Evolutionary conservation across 2,797 vertebrate species (phyloP), one percentile per base, ranked within the genome.

Genomic region (Parauchenoglanis ngamensis): DNA sequence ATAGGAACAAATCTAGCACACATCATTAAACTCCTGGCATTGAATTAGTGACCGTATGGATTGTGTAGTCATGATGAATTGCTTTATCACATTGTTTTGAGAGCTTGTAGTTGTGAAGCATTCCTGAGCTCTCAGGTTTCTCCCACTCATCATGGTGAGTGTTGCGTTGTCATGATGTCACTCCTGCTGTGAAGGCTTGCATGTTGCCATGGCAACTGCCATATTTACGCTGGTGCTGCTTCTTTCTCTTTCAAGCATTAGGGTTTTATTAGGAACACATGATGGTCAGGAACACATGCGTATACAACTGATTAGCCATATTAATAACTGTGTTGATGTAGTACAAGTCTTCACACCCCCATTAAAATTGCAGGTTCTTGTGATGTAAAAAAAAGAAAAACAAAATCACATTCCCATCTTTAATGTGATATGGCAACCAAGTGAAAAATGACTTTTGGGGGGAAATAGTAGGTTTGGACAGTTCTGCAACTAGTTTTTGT

Each of bases 141-240:
- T 49, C 79, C 40, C 25, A 46, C 61, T 82, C 59, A 65, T 82
- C 77, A 40, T 79, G 54, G 21, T 40, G 40, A 40, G 40, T 40
- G 40, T 40, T 40, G 28, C 35, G 59, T 49, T 49, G 23, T 65
- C 79, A 5, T 81, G 79, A 57, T 10, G 57, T 81, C 78, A 80
- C 35, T 80, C 35, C 57, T 81, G 78, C 78, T 28, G 40, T n/a
- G 40, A 81, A 81, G 25, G 23, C 59, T 65, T 81, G 57, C 17
- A 40, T 49, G 79, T 82, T 82, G 79, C 79, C 44, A 82, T 82
- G 79, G 44, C 7, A 4, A 65, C 31, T 10, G 25, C 31, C 25
- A 65, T 44, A 40, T 25, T 40, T 44, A 23, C n/a, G 25, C 40
- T 10, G 1, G 5, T 49, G 25, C 59, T 31, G 35, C 3, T 49